Conservation (phyloP, 2,888 invertebrate genomes). For the Parnassius apollo region DNA sequence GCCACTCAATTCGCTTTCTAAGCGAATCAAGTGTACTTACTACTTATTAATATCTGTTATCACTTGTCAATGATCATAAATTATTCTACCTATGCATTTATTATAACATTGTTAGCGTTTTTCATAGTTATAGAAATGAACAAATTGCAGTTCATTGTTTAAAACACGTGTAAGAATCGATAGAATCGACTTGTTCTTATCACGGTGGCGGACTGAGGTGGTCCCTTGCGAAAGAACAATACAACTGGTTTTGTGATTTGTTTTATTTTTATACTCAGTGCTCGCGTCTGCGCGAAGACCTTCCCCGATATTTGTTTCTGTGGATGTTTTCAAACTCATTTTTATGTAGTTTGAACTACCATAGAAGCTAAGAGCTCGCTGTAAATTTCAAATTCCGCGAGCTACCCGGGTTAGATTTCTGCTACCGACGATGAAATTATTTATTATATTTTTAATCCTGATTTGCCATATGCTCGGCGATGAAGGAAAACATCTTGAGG, state of each 20-base stretch:
- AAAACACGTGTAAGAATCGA: slow-evolving; percentile 56
- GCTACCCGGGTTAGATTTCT: too few species aligned
- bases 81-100: slow-evolving; percentile 12
- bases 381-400: too few species aligned
- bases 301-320: slow-evolving; percentile 44
- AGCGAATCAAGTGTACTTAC: slow-evolving; percentile 40
- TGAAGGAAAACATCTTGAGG: too few species aligned
- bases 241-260: slow-evolving; percentile 72
- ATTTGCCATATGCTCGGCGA: too few species aligned
- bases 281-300: slow-evolving; percentile 42
- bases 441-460: too few species aligned
- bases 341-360: neutral
- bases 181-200: slow-evolving; percentile 60
- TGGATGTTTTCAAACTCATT: slow-evolving; percentile 50
- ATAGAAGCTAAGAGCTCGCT: too few species aligned
- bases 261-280: slow-evolving; percentile 61
- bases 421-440: too few species aligned
- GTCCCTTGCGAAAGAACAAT: slow-evolving; percentile 71
- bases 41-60: slow-evolving; percentile 9
- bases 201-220: slow-evolving; percentile 51
- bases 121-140: slow-evolving; percentile 12
- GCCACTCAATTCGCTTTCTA: slow-evolving; percentile 59
- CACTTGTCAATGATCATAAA: slow-evolving; percentile 20
- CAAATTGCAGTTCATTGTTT: slow-evolving; percentile 26
- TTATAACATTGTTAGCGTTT: slow-evolving; percentile 15